A percentile compares a stretch with the other conserved stretches of the same genome.
Conservation (phyloP, 37 sponge, comb jelly and placozoan species). For the Haliclona indistincta region DNA sequence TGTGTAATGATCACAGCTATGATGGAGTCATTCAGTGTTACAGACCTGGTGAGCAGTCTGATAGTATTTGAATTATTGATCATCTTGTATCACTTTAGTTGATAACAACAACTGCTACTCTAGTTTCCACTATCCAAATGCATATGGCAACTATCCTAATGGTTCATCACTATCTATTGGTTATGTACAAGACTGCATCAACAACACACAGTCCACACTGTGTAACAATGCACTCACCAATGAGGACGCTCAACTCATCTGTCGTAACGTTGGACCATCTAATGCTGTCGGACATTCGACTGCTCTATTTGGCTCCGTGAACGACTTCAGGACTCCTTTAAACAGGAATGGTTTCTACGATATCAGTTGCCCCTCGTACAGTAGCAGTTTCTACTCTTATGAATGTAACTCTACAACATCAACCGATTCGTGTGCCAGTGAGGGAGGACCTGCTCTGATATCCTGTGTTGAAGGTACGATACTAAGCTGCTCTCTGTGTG, state of each 20-base stretch:
- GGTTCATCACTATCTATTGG: background rate
- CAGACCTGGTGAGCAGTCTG: no score
- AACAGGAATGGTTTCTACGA: no score
- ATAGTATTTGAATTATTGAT: no score
- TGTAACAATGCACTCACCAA: background rate
- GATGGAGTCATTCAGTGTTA: no score
- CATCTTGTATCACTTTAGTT: no score
- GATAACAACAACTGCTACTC: no score
- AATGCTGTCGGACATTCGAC: background rate
- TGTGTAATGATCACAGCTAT: no score
- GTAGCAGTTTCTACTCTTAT: no score
- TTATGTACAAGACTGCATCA: background rate
- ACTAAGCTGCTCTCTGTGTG: no score
- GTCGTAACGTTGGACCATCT: background rate
- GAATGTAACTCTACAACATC: no score
- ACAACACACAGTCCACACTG: background rate
- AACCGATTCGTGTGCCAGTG: background rate
- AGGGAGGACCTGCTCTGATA: background rate
- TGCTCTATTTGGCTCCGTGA: background rate
- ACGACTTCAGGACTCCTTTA: no score
- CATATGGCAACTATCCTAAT: conserved; percentile 2
- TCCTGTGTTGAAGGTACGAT: background rate
- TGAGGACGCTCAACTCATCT: background rate
- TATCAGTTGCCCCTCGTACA: no score
- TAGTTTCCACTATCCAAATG: background rate